Base-by-base conservation (phyloP, 1,140 invertebrate genomes). In the Aphis gossypii region DNA sequence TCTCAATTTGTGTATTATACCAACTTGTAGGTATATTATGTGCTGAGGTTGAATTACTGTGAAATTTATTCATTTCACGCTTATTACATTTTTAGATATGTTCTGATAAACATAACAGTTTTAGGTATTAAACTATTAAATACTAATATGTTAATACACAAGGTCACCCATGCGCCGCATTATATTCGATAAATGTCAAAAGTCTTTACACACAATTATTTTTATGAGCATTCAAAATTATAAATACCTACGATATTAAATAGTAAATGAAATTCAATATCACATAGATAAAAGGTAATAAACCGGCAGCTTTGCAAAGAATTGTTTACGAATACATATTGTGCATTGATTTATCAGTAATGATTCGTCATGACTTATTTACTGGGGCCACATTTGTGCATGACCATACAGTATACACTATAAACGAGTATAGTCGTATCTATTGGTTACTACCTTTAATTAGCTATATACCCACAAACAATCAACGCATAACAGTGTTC, bases 151-250 rank as follows among this genome's bases (percentile, higher is more conserved):
- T 76, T 76, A n/a, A 76, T 76, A 76, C 14, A n/a, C 60, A 76
- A 76, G 60, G 60, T 76, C 30, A 76, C 30, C 60, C 60, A 76
- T 76, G 60, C 30, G 60, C 1, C 5, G 60, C 18, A 76, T 76
- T 76, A 76, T 35, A 76, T 76, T n/a, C 60, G 60, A 76, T 76
- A 76, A 76, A 76, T 76, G 60, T n/a, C 60, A 76, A 68, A 68
- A 76, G 48, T n/a, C 11, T n/a, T 68, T 76, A n/a, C 14, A n/a
- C 60, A n/a, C 30, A 76, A 76, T 76, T 76, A 76, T 76, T 76
- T 76, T 76, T 18, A 76, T 18, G 60, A 76, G 30, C 30, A 76
- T 76, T 76, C 30, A n/a, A 76, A 76, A 76, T 76, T n/a, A 76
- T 0, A 76, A 76, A 76, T 76, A 20, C n/a, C 14, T 76, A 35